These are phyloP conservation scores for Gisinianus flammeolus DNA, from an alignment of 2,888 invertebrate genomes.

Conservation along the genomic window DNA sequence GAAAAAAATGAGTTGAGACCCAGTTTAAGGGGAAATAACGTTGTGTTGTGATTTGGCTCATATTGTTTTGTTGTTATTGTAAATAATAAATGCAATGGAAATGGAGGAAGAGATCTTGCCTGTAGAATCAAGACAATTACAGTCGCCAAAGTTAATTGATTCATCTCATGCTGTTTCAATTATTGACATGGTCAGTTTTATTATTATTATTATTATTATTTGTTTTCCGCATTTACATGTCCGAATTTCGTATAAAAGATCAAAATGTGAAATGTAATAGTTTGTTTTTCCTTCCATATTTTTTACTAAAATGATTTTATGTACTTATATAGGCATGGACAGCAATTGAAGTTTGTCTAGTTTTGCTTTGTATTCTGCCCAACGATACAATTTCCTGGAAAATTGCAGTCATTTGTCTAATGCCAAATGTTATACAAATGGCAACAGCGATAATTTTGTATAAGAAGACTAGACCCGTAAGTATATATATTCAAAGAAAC, in stretches of 20 bases:
- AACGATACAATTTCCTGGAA: not conserved
- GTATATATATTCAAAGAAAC: not conserved
- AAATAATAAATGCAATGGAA: no score
- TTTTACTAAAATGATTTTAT: not conserved
- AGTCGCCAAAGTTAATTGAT: no score
- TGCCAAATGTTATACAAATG: slow-evolving; percentile 18
- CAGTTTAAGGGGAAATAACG: no score
- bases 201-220: not conserved
- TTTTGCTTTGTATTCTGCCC: not conserved
- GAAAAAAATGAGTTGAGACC: no score
- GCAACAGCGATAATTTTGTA: not conserved
- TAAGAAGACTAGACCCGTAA: slow-evolving; percentile 8
- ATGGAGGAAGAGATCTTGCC: no score
- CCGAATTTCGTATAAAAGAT: no score
- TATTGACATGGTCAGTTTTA: slow-evolving; percentile 21
- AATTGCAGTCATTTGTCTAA: not conserved
- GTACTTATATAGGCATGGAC: not conserved
- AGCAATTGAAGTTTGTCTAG: not conserved
- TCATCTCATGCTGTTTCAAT: slow-evolving; percentile 16
- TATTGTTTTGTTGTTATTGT: no score
- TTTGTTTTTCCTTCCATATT: not conserved
- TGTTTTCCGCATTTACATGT: not conserved
- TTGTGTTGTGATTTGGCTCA: no score
- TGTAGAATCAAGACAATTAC: no score
- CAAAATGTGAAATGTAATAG: not conserved